Percentiles rank a stretch among this genome's conserved stretches.
These are phyloP conservation scores for Trichoplusia ni DNA, from an alignment of 1,140 invertebrate species.

Conservation along the genomic window DNA sequence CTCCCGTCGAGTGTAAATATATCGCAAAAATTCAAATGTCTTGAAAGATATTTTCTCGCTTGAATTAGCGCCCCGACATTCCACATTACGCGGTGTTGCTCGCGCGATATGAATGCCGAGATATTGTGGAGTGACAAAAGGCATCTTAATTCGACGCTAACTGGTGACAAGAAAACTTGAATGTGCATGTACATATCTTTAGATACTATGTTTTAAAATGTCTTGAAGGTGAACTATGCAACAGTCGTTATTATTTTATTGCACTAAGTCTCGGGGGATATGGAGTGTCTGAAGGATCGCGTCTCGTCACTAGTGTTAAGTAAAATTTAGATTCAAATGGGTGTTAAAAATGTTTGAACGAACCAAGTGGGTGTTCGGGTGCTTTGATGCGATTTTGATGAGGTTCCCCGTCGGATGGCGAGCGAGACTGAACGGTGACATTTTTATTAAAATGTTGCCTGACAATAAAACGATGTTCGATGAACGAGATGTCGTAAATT, in stretches of 20 bases:
- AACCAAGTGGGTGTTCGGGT: slow-evolving; percentile 40
- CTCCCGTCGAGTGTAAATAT: slow-evolving; percentile 40
- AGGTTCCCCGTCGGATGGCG: slow-evolving; percentile 38
- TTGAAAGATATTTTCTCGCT: slow-evolving; percentile 64
- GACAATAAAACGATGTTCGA: slow-evolving; percentile 41
- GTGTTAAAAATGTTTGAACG: slow-evolving; percentile 58
- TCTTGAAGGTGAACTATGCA: slow-evolving; percentile 40
- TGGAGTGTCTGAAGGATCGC: slow-evolving; percentile 43
- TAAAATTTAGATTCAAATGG: slow-evolving; percentile 59
- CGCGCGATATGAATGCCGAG: slow-evolving; percentile 48
- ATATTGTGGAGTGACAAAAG: slow-evolving; percentile 46
- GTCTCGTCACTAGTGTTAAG: slow-evolving; percentile 51
- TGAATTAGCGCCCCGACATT: slow-evolving; percentile 71
- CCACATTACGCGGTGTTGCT: slow-evolving; percentile 47
- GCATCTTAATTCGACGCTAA: slow-evolving; percentile 50
- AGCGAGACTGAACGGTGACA: slow-evolving; percentile 31
- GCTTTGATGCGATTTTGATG: slow-evolving; percentile 65
- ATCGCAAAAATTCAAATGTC: slow-evolving; percentile 53
- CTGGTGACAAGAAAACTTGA: slow-evolving; percentile 37
- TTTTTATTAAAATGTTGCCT: slow-evolving; percentile 51
- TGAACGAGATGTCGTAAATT: slow-evolving; percentile 48
- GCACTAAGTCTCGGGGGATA: slow-evolving; percentile 42
- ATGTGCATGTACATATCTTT: slow-evolving; percentile 24
- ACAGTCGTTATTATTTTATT: slow-evolving; percentile 58
- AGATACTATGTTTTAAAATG: slow-evolving; percentile 15